These are phyloP conservation scores for Ficedula albicollis DNA, from an alignment of 2,797 vertebrate genomes.

Conservation along the genomic window DNA sequence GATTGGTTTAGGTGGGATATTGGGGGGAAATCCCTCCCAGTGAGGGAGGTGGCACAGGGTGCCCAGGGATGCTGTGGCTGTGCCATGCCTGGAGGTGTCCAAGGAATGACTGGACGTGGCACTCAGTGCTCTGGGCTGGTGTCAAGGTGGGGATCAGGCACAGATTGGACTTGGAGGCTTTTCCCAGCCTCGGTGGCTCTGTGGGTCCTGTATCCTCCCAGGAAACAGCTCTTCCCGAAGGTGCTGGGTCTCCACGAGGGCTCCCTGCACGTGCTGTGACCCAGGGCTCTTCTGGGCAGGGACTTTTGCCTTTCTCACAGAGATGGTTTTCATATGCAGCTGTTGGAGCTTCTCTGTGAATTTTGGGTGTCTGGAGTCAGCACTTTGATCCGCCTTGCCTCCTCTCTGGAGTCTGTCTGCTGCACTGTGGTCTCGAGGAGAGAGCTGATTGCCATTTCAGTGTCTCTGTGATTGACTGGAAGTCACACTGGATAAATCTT, in stretches of 20 bases:
- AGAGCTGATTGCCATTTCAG: neutral
- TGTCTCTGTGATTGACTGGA: slow-evolving; percentile 42
- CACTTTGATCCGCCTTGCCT: neutral
- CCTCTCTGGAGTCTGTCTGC: slow-evolving; percentile 28
- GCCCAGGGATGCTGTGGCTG: neutral
- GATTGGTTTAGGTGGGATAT: neutral
- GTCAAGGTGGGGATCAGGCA: neutral
- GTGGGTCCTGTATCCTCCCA: neutral
- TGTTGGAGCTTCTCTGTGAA: neutral
- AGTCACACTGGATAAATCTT: slow-evolving; percentile 57
- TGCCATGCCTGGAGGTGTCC: neutral
- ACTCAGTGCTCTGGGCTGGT: neutral
- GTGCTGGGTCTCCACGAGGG: neutral
- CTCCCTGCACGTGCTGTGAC: neutral
- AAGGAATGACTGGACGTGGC: rapidly evolving
- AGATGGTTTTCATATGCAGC: neutral
- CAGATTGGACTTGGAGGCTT: neutral
- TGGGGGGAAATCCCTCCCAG: neutral
- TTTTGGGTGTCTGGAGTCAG: slow-evolving; percentile 18
- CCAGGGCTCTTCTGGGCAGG: neutral
- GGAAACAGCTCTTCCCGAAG: neutral
- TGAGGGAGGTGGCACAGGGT: rapidly evolving
- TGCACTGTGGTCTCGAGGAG: neutral
- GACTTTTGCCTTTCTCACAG: neutral
- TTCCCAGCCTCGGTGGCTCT: neutral